phyloP scores from a whole-genome alignment of 2,113 vertebrate genomes.

The Sinocyclocheilus maitianheensis region DNA sequence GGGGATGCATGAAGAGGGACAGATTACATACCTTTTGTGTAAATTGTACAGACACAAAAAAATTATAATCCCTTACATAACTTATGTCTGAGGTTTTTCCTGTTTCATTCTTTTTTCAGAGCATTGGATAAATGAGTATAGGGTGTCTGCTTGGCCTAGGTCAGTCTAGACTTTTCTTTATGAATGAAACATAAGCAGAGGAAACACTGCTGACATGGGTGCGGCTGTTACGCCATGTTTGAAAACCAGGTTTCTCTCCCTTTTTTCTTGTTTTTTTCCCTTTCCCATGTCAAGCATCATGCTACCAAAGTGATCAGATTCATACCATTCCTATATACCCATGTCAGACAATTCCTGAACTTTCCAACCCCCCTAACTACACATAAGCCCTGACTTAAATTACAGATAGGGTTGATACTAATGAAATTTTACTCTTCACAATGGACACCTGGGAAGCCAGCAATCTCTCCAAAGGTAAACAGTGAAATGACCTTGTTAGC shows the following conservation, averaged over 20 bases:
- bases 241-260: not conserved
- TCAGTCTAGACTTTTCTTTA: conserved; percentile 65
- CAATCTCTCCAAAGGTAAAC: conserved; percentile 45
- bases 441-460: conserved; percentile 46
- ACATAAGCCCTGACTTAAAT: conserved; percentile 48
- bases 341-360: conserved; percentile 47
- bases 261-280: not conserved
- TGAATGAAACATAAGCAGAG: conserved; percentile 67
- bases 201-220: conserved; percentile 56
- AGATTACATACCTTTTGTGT: conserved; percentile 55
- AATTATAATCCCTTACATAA: conserved; percentile 60
- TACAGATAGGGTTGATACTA: conserved; percentile 42
- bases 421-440: conserved; percentile 51
- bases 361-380: conserved; percentile 4
- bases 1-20: conserved; percentile 19
- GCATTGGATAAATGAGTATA: conserved; percentile 54
- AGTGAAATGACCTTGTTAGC: conserved; percentile 44
- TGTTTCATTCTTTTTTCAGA: conserved; percentile 59
- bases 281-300: conserved; percentile 23
- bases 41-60: conserved; percentile 38
- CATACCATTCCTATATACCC: conserved; percentile 37
- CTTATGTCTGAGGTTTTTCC: conserved; percentile 50
- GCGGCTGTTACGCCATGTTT: conserved; percentile 50
- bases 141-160: conserved; percentile 60
- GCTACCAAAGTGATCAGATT: conserved; percentile 54